Evolutionary conservation across 2,797 vertebrate genomes (phyloP).

Genomic region (Ctenochaetus hawaiiensis): DNA sequence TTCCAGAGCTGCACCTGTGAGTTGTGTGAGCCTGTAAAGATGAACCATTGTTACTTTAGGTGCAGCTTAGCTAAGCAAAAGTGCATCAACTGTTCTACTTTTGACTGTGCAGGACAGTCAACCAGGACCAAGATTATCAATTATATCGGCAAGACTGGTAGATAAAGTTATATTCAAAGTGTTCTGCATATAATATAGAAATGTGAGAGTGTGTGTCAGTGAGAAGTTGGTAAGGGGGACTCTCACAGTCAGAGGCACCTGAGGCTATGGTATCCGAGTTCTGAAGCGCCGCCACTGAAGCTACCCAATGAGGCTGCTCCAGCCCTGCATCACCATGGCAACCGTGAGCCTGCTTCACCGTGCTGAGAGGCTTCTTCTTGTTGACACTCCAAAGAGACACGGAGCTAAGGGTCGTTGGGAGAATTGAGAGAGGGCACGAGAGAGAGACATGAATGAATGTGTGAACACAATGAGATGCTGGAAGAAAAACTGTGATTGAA

Average conservation of each 20-base stretch:
- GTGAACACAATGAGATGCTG: not conserved
- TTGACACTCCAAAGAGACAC: slow-evolving; percentile 94
- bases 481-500: not conserved
- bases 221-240: slow-evolving; percentile 48
- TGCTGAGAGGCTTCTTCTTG: slow-evolving; percentile 92
- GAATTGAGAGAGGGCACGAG: slow-evolving; percentile 60
- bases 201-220: not conserved
- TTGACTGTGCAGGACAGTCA: not conserved
- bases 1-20: slow-evolving; percentile 91
- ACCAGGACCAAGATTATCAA: not conserved
- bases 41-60: not conserved
- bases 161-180: too few relatives aligned
- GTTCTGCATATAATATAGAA: not conserved
- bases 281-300: slow-evolving; percentile 90
- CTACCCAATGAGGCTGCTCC: slow-evolving; percentile 93
- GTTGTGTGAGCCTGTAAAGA: slow-evolving; percentile 90
- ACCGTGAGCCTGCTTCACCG: slow-evolving; percentile 90
- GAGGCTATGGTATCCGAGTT: slow-evolving; percentile 95
- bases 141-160: not conserved
- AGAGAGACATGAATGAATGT: slow-evolving; percentile 30
- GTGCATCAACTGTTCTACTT: not conserved
- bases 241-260: slow-evolving; percentile 87
- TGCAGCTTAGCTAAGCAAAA: not conserved
- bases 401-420: slow-evolving; percentile 84
- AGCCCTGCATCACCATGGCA: slow-evolving; percentile 83